Conservation (phyloP, 2,888 invertebrate genomes). For the Ichneumon xanthorius region DNA sequence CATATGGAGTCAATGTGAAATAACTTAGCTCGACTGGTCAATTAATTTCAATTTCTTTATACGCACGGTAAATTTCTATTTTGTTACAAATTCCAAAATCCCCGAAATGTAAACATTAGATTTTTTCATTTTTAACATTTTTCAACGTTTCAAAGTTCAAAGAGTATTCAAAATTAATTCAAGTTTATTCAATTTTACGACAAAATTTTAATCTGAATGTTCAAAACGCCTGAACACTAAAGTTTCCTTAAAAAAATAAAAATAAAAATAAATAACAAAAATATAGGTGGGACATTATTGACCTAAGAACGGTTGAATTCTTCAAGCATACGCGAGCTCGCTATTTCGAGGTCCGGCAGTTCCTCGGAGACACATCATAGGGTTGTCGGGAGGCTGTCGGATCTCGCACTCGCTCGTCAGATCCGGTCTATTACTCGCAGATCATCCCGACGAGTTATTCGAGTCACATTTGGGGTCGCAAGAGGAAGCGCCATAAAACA, state of each 20-base stretch:
- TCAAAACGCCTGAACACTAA: too few relatives aligned
- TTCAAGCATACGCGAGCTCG: neutral
- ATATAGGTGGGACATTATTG: neutral
- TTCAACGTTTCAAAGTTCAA: too few relatives aligned
- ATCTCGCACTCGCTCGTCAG: constrained; percentile 40
- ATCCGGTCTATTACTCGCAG: constrained; percentile 63
- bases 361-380: constrained; percentile 10
- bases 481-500: constrained; percentile 73
- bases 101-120: too few relatives aligned
- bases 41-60: too few relatives aligned
- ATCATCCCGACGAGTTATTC: constrained; percentile 63
- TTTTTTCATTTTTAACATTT: too few relatives aligned
- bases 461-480: constrained; percentile 70
- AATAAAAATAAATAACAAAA: neutral
- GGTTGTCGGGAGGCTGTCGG: constrained; percentile 52
- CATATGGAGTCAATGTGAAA: too few relatives aligned
- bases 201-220: too few relatives aligned
- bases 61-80: too few relatives aligned
- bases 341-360: neutral
- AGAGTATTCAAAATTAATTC: too few relatives aligned
- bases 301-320: neutral
- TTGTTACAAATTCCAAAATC: too few relatives aligned
- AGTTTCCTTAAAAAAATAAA: neutral
- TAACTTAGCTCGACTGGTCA: too few relatives aligned
- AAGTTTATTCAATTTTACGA: too few relatives aligned